Evolutionary conservation across 2,888 invertebrate species (phyloP), one percentile per base, ranked within the genome.

Genomic region (Dryobota labecula): DNA sequence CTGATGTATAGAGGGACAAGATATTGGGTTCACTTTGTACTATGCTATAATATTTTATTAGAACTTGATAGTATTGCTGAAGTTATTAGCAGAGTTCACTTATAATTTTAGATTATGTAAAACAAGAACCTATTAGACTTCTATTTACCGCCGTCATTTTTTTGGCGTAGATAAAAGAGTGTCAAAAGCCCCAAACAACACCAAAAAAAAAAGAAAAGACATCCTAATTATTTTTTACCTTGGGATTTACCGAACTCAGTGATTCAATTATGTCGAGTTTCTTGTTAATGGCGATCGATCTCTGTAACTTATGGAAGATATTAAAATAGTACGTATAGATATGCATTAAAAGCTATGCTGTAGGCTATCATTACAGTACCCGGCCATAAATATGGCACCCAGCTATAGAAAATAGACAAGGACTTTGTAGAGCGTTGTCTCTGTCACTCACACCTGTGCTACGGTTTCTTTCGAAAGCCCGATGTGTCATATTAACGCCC

Each of bases 11-110:
- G 70, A 60, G 27, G 20, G 63, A 67, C 54, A 9, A 54, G 30
- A 66, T 11, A 51, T 70, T 62, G 82, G 66, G 73, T 82, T 82
- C 78, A 80, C 73, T 80, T 63, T 66, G 47, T 68, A 54, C 43
- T 71, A 27, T 63, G 24, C 24, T 66, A 63, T 69, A 51, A 51
- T 45, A 24, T 62, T 2, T 38, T 11, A 54, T 60, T 38, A 47
- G 51, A 57, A 45, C 27, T 58, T 30, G 4, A 38, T 62, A 51
- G 27, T 20, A 13, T 49, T 45, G 61, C 36, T 47, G 15, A 41
- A 38, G 27, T 20, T 41, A 20, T 30, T 30, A n/a, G n/a, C 53
- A 27, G 27, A 47, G 15, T 63, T 41, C 2, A 8, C 30, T 30
- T 45, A 61, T 8, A 45, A 38, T 45, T n/a, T 33, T 33, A n/a